Evolutionary conservation across 2,888 invertebrate genomes (phyloP), one percentile per base, ranked within the genome.

Genomic region (Ditula angustiorana): DNA sequence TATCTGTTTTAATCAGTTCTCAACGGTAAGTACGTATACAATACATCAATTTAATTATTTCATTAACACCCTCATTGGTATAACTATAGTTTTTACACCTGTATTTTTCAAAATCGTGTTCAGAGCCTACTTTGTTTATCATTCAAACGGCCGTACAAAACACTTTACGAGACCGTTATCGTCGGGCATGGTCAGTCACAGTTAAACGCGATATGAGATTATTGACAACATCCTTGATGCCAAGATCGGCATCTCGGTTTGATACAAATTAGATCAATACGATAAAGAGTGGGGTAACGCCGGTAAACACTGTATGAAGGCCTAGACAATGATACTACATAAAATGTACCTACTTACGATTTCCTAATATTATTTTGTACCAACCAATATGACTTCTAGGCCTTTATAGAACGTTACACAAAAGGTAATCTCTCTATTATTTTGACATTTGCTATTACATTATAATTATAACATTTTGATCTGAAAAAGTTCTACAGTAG

Each of bases 161-260:
- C 23, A 30, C 10, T 50, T 30, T 52, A 41, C 41, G n/a, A 30
- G 50, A 50, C 5, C 16, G 19, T n/a, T 35, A 62, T 49, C 47
- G 41, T 33, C 5, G 50, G 44, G 26, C 57, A 16, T 11, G n/a
- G 35, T 24, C 23, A n/a, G 23, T 53, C 53, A 16, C 23, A 21
- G 28, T 41, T 23, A 19, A 28, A 44, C n/a, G 49, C n/a, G 56
- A 49, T 50, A 50, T 30, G 35, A 62, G 62, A 63, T 63, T 50
- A 63, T 63, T 63, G 62, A 57, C 57, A 57, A 63, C 57, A 57
- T 63, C 62, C 62, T 57, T 57, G n/a, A 49, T 47, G 23, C 16
- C 8, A 24, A 50, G 62, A 63, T 63, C 62, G 33, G 33, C 26
- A 24, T 58, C 58, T 59, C 49, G 11, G 24, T 4, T 37, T 47